Evolutionary conservation across 1,140 invertebrate genomes (phyloP), one percentile per base, ranked within the genome.

Genomic region (Lethrus apterus): DNA sequence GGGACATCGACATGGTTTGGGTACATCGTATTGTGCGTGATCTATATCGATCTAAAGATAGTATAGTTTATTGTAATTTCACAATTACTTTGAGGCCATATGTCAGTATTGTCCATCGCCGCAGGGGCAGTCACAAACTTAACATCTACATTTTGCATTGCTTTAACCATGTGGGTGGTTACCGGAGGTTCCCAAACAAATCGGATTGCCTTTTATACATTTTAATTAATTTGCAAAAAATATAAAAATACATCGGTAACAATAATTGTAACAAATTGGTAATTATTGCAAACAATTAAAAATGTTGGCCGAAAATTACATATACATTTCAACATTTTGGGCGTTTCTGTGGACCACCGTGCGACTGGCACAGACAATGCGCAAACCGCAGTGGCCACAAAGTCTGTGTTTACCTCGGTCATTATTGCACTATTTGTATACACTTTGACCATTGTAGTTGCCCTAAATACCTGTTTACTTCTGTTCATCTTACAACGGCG

Each of bases 401-500:
- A 50, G 51, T 51, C 57, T 56, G 43, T 63, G 60, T 63, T 63
- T 63, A 60, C 59, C 50, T 52, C 54, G 42, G 57, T 63, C 59
- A 63, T 63, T 63, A 63, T 59, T 58, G 48, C 51, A 57, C 57
- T 61, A 61, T 63, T 61, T 61, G 59, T 63, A 61, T 58, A 61
- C 59, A 62, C 40, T 47, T 44, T 48, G 14, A 5, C 40, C 38
- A 57, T 60, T 62, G 58, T 62, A 45, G 23, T 18, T 19, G 31
- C 30, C 23, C 30, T 44, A 44, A 44, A 44, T 44, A 44, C 42
- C 40, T 43, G 40, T n/a, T n/a, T 31, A 43, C 13, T 43, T 43
- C 1, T 31, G 19, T 26, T 26, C n/a, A 29, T 26, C 23, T n/a
- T 31, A 26, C 30, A 19, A 43, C 24, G 14, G 18, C 40, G 29